phyloP scores from a whole-genome alignment of 2,888 invertebrate genomes.

The Apodemia duryi region DNA sequence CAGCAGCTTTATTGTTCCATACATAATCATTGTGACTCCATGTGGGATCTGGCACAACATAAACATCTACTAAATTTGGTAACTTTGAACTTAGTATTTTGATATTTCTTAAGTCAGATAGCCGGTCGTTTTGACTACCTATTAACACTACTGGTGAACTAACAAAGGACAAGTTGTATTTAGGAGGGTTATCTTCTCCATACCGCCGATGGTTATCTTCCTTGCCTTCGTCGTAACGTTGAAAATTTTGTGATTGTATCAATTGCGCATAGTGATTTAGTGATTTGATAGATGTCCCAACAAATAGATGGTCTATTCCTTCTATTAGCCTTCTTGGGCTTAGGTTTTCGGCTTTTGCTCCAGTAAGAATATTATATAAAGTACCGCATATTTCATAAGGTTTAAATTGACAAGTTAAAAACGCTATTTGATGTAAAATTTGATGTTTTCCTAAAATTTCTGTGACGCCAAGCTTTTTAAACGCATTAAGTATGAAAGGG shows the following conservation, averaged over 20 bases:
- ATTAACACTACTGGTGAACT: constrained; percentile 39
- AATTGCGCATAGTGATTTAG: constrained; percentile 14
- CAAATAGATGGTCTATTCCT: neutral
- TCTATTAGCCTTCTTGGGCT: constrained; percentile 1
- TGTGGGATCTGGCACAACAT: constrained; percentile 38
- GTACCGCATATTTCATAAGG: too few species aligned
- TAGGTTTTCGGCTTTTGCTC: too few species aligned
- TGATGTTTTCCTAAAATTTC: constrained; percentile 72
- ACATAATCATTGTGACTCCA: constrained; percentile 15
- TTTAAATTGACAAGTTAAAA: too few species aligned
- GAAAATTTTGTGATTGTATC: constrained; percentile 10
- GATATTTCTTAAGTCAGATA: constrained; percentile 42
- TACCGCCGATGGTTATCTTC: constrained; percentile 13
- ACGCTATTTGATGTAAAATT: too few species aligned
- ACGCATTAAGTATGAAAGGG: constrained; percentile 21
- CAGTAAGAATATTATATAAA: too few species aligned
- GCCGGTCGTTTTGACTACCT: constrained; percentile 39
- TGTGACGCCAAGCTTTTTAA: constrained; percentile 66
- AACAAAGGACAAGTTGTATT: constrained; percentile 43
- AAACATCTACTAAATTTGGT: constrained; percentile 37
- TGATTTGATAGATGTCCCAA: neutral
- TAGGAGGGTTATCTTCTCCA: constrained; percentile 34
- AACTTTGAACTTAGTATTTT: constrained; percentile 33
- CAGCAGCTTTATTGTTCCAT: constrained; percentile 4
- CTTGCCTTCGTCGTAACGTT: constrained; percentile 15